Percentiles rank a stretch among this genome's conserved stretches.
phyloP scores from a whole-genome alignment of 2,888 invertebrate species.

The Cosmia trapezina region DNA sequence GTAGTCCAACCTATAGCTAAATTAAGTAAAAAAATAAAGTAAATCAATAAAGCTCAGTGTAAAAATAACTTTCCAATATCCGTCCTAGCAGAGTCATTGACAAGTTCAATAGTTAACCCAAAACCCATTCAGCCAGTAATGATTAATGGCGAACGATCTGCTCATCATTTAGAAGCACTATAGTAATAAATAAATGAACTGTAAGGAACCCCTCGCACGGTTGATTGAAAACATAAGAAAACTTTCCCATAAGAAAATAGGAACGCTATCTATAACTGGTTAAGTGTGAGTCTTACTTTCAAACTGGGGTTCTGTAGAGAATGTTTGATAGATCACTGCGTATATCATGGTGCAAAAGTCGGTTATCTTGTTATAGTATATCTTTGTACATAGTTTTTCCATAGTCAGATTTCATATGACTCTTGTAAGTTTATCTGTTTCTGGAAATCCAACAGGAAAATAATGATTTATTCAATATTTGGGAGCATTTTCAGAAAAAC shows the following conservation, averaged over 20 bases:
- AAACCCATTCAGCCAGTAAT: slow-evolving; percentile 20
- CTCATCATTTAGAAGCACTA: slow-evolving; percentile 23
- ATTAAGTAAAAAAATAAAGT: too few species aligned
- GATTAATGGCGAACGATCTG: slow-evolving; percentile 27
- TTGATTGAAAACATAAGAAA: slow-evolving; percentile 41
- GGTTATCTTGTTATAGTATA: not conserved
- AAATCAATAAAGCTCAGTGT: not conserved
- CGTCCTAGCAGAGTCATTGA: not conserved
- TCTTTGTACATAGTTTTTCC: too few species aligned
- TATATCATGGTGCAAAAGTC: not conserved
- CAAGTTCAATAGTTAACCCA: slow-evolving; percentile 10
- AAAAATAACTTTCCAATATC: slow-evolving; percentile 9
- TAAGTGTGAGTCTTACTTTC: not conserved
- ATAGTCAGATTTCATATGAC: not conserved
- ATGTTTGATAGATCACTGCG: not conserved
- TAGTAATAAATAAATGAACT: slow-evolving; percentile 48
- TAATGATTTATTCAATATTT: not conserved
- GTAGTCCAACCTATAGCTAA: not conserved
- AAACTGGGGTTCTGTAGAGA: not conserved
- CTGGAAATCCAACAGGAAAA: not conserved
- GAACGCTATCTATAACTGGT: slow-evolving; percentile 4
- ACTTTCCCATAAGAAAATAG: slow-evolving; percentile 48
- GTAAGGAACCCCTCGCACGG: slow-evolving; percentile 23
- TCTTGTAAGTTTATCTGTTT: not conserved
- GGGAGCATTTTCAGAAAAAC: not conserved